Percentiles rank a stretch among this genome's conserved stretches.
phyloP scores from a whole-genome alignment of 2,113 vertebrate species.

The Atherinomorus stipes region DNA sequence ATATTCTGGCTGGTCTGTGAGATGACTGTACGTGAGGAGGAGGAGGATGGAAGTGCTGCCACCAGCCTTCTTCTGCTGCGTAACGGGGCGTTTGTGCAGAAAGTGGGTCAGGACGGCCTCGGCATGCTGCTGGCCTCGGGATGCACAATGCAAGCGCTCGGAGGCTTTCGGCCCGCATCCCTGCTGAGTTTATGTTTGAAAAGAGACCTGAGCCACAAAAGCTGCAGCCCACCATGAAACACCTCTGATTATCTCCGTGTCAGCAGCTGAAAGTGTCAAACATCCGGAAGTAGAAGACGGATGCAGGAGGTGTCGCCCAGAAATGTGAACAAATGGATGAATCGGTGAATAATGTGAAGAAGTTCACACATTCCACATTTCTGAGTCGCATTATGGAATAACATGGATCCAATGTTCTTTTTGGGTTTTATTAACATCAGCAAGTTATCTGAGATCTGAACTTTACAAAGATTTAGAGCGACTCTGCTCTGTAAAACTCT shows the following conservation, averaged over 20 bases:
- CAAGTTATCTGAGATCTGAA: too few relatives aligned
- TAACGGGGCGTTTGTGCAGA: not conserved
- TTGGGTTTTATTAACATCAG: too few relatives aligned
- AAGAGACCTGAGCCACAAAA: not conserved
- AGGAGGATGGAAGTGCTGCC: not conserved
- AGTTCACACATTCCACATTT: too few relatives aligned
- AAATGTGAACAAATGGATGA: not conserved
- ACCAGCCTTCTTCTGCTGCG: slow-evolving; percentile 1
- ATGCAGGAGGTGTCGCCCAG: not conserved
- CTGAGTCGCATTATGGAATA: too few relatives aligned
- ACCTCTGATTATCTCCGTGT: not conserved
- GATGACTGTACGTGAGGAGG: not conserved
- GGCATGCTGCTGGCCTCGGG: not conserved
- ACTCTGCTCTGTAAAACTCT: too few relatives aligned
- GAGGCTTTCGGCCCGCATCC: not conserved
- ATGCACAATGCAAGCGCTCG: not conserved
- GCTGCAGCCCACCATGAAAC: not conserved
- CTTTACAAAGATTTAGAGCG: too few relatives aligned
- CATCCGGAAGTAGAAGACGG: not conserved
- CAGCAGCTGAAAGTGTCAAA: slow-evolving; percentile 2
- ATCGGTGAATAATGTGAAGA: not conserved
- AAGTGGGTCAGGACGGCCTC: slow-evolving; percentile 38
- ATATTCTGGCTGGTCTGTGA: not conserved
- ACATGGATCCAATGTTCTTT: too few relatives aligned
- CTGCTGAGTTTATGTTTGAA: not conserved